phyloP scores from a whole-genome alignment of 2,797 vertebrate genomes.

The Hoplostethus mediterraneus region DNA sequence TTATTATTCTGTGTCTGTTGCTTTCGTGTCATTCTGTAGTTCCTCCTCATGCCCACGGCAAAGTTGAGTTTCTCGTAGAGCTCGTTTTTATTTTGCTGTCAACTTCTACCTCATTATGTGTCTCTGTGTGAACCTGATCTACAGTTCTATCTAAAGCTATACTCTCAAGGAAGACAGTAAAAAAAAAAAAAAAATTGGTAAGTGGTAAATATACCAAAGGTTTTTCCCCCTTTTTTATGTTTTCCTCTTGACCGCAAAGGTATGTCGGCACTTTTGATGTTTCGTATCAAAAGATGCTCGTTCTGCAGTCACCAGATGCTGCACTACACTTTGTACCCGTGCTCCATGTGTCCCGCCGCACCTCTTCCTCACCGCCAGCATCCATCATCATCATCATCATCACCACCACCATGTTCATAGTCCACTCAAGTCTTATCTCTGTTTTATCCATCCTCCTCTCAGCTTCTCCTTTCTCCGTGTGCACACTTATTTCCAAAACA shows the following conservation, averaged over 20 bases:
- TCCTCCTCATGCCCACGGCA: slow-evolving; percentile 40
- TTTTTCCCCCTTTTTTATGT: background rate
- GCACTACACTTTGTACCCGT: slow-evolving; percentile 34
- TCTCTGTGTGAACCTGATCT: slow-evolving; percentile 42
- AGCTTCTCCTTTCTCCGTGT: slow-evolving; percentile 15
- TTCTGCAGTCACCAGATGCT: slow-evolving; percentile 47
- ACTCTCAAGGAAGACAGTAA: slow-evolving; percentile 37
- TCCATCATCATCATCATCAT: background rate
- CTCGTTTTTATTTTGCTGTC: slow-evolving; percentile 28
- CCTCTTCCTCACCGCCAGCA: slow-evolving; percentile 21
- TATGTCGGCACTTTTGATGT: slow-evolving; percentile 66
- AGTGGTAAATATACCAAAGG: slow-evolving; percentile 58
- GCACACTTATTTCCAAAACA: background rate
- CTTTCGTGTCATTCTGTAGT: slow-evolving; percentile 28
- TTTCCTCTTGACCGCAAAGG: slow-evolving; percentile 20
- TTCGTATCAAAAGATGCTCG: slow-evolving; percentile 60
- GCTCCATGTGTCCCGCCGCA: slow-evolving; percentile 33
- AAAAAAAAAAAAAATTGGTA: slow-evolving; percentile 53
- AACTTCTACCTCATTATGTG: slow-evolving; percentile 34
- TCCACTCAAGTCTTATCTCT: slow-evolving; percentile 15
- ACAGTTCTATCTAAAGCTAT: slow-evolving; percentile 31
- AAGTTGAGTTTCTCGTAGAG: slow-evolving; percentile 34
- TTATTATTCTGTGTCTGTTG: slow-evolving; percentile 21
- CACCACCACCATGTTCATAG: background rate
- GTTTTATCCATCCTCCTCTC: slow-evolving; percentile 28